Evolutionary conservation across 1,140 invertebrate genomes (phyloP).

Genomic region (Theocolax elegans): DNA sequence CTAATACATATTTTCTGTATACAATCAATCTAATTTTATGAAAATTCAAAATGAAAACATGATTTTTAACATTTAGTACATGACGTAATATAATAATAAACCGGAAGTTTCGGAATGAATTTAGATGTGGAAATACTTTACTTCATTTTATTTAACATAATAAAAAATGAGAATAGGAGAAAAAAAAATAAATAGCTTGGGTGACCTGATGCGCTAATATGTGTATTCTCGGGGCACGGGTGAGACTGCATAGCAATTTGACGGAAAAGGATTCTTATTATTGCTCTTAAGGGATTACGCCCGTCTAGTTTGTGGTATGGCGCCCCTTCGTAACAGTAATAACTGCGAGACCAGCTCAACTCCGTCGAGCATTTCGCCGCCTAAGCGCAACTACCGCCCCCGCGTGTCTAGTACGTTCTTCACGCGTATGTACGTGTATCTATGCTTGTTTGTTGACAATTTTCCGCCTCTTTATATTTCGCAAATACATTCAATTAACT

Average conservation of each 20-base stretch:
- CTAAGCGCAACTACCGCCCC: slow-evolving; percentile 26
- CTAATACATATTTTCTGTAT: too few species aligned
- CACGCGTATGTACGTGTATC: neutral
- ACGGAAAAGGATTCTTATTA: slow-evolving; percentile 66
- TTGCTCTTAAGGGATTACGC: slow-evolving; percentile 67
- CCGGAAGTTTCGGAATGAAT: too few species aligned
- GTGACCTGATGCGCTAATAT: too few species aligned
- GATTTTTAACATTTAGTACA: too few species aligned
- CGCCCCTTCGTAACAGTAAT: slow-evolving; percentile 59
- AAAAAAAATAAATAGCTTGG: too few species aligned
- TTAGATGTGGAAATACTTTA: too few species aligned
- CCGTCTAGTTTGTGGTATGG: slow-evolving; percentile 58
- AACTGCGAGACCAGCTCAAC: slow-evolving; percentile 50
- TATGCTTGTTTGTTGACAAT: slow-evolving; percentile 1
- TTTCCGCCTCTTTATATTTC: slow-evolving; percentile 12
- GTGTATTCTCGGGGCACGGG: neutral
- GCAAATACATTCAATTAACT: neutral
- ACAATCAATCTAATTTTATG: too few species aligned
- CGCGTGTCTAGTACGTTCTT: neutral
- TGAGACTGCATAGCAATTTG: slow-evolving; percentile 16
- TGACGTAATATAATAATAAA: too few species aligned
- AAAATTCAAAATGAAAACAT: too few species aligned
- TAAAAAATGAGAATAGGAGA: too few species aligned
- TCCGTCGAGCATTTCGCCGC: slow-evolving; percentile 38
- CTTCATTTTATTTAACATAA: too few species aligned